Evolutionary conservation across 2,888 invertebrate species (phyloP), one percentile per base, ranked within the genome.

Genomic region (Spilosoma lubricipeda): DNA sequence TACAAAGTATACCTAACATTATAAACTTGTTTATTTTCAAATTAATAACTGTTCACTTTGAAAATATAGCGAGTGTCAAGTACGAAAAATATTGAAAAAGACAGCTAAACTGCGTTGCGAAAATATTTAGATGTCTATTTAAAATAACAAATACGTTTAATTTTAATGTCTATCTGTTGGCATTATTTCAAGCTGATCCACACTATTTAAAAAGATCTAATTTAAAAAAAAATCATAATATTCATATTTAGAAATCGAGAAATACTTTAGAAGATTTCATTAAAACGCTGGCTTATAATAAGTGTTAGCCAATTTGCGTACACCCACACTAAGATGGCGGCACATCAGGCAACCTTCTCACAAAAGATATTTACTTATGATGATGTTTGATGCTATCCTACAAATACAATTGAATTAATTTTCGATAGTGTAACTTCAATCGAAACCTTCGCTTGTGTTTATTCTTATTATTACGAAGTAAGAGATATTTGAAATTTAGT

Each of bases 1-100:
- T 20, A 42, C n/a, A 48, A 71, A 74, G 48, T 48, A 67, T 42
- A 27, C 33, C 30, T 70, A 67, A 74, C 66, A 69, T 56, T 65
- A 45, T 59, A 33, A 66, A 59, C 27, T 27, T 30, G 39, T 56
- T 67, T 64, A 63, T 67, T 64, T 69, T 20, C 36, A 72, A 71
- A 72, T 74, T 70, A 71, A 65, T 63, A 65, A 71, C 36, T 0
- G 18, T 45, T 33, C 39, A 23, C n/a, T 56, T 67, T 67, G 45
- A 71, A 65, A 71, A 65, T 48, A 65, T 65, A 42, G 30, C 42
- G 4, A 71, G 64, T 48, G n/a, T 48, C 36, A 65, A 45, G 48
- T 30, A 63, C 4, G 20, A 56, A 33, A 56, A 66, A 20, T 48
- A 45, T 20, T 5, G 39, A 42, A 52, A 52, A 20, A 39, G 23